Base-by-base conservation (phyloP, 2,113 vertebrate species). In the Lethenteron reissneri region DNA sequence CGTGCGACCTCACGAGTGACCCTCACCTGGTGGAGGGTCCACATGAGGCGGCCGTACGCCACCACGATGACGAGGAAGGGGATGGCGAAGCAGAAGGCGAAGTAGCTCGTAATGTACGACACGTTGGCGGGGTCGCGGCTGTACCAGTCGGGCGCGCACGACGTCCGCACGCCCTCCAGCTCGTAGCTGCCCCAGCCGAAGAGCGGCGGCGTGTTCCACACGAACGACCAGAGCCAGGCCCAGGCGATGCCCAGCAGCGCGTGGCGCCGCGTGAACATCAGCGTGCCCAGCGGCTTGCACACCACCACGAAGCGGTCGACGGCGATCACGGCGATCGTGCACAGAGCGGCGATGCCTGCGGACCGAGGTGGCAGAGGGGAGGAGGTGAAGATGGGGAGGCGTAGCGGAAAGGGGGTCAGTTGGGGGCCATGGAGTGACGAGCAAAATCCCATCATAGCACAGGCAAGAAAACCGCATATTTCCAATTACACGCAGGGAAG, bases 171-270 rank as follows among this genome's bases (percentile, higher is more conserved):
- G 0, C 81, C 81, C 75, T 85, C 82, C 76, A 83, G 75, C 69
- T 83, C 79, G 56, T 83, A 84, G 72, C 80, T 79, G 56, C 84
- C 82, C 83, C 84, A 85, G 41, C 82, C 82, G 56, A 84, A 82
- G 58, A 85, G 78, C 1, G 82, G 81, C 1, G 83, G 81, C 2
- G 79, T 68, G 72, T 84, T 84, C 82, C 83, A 85, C 8, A 78
- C 74, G 15, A 85, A 74, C 57, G 83, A 84, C 83, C 81, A 84
- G 11, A 79, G 69, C 82, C 83, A 84, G 56, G 79, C 79, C 3
- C 79, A 57, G 3, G 71, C 77, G 15, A 82, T 78, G 2, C 82
- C 81, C n/a, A 75, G 77, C 3, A 76, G 4, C 0, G 82, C 83
- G 15, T 84, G 82, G 70, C 76, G 78, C 56, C 72, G 25, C 17